Conservation (phyloP, 2,888 invertebrate genomes). For the Melolontha melolontha region DNA sequence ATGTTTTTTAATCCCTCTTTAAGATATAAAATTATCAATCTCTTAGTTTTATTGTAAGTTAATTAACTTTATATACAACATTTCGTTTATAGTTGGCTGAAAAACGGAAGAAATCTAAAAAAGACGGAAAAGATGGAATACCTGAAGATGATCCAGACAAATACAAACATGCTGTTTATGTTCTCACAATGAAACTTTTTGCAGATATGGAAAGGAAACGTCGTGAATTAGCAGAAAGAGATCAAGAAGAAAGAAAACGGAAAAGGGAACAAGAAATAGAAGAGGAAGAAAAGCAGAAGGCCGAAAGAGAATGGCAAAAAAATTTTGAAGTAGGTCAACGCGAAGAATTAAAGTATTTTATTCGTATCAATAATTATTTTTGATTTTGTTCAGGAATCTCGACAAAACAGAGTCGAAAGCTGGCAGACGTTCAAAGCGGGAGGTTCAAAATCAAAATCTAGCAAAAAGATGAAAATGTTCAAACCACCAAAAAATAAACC, state of each 20-base stretch:
- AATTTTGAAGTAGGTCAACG: constrained; percentile 86
- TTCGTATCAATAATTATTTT: constrained; percentile 44
- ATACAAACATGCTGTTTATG: constrained; percentile 93
- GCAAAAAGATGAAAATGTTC: constrained; percentile 84
- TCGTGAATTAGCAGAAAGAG: constrained; percentile 87
- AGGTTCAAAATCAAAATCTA: constrained; percentile 73
- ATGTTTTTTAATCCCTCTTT: too few relatives aligned
- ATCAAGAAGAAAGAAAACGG: constrained; percentile 93
- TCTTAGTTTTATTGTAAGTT: constrained; percentile 17
- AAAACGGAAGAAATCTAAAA: constrained; percentile 93
- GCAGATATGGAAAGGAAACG: constrained; percentile 97
- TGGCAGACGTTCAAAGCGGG: constrained; percentile 92
- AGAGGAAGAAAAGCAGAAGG: constrained; percentile 88
- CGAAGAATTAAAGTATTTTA: neutral
- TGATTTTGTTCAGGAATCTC: constrained; percentile 78
- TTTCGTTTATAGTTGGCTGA: constrained; percentile 80
- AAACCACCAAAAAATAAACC: constrained; percentile 95
- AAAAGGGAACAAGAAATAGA: constrained; percentile 94
- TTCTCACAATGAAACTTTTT: constrained; percentile 97
- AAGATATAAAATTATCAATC: constrained; percentile 21
- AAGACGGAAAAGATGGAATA: constrained; percentile 87
- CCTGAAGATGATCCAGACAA: constrained; percentile 90
- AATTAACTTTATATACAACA: constrained; percentile 41
- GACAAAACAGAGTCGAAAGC: constrained; percentile 91
- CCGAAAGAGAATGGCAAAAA: constrained; percentile 97